These are phyloP conservation scores for Melangyna quadrimaculata DNA, from an alignment of 2,888 invertebrate species.

Conservation along the genomic window DNA sequence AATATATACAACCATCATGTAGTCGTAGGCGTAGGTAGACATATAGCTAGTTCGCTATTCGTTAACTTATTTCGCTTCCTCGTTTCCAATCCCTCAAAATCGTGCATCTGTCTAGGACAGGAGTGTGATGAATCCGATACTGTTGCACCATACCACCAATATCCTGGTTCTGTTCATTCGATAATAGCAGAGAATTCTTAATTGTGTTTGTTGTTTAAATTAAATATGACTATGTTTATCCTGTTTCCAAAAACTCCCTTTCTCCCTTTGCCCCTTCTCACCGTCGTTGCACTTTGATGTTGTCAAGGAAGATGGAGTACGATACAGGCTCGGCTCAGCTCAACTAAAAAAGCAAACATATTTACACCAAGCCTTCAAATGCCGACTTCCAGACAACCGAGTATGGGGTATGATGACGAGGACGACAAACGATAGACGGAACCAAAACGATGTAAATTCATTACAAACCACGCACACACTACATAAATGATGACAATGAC, in stretches of 20 bases:
- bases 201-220: slow-evolving; percentile 63
- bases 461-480: slow-evolving; percentile 42
- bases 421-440: background rate
- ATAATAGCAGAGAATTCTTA: slow-evolving; percentile 30
- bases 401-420: no score
- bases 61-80: slow-evolving; percentile 48
- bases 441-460: slow-evolving; percentile 51
- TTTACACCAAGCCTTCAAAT: background rate
- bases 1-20: slow-evolving; percentile 42
- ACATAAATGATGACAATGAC: no score
- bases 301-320: slow-evolving; percentile 14
- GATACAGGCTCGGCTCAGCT: background rate
- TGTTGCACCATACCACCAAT: background rate
- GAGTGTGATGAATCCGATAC: no score
- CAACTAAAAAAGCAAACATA: slow-evolving; percentile 49
- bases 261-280: background rate
- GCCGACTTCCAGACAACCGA: background rate
- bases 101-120: background rate
- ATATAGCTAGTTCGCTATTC: no score
- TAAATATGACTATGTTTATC: slow-evolving; percentile 55
- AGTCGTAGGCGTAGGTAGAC: no score
- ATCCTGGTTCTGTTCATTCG: background rate
- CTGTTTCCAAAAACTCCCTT: background rate
- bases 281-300: background rate
- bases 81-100: background rate